These are phyloP conservation scores for Xenotilapia leptura DNA, from an alignment of 2,113 vertebrate species.

Conservation along the genomic window DNA sequence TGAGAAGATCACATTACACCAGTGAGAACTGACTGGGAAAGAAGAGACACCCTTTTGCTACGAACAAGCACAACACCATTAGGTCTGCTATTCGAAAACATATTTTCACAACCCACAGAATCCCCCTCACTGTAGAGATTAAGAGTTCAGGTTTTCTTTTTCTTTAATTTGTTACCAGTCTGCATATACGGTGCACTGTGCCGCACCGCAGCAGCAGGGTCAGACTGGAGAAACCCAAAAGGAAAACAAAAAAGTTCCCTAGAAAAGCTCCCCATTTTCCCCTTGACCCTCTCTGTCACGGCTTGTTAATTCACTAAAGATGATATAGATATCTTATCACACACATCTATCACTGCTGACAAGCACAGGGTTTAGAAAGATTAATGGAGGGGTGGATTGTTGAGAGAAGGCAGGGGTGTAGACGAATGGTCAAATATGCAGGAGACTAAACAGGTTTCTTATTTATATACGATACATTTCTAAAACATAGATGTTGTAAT, in stretches of 20 bases:
- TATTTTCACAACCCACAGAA: background rate
- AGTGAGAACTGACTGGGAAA: background rate
- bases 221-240: background rate
- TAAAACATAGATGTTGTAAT: background rate
- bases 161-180: background rate
- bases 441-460: background rate
- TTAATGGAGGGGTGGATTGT: background rate
- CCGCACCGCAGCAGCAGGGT: background rate
- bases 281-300: conserved; percentile 3
- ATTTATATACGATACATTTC: background rate
- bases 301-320: conserved; percentile 5
- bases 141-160: background rate
- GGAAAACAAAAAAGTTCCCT: background rate
- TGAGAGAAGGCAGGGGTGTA: background rate
- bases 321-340: background rate
- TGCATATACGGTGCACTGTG: background rate
- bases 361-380: background rate
- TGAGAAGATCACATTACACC: background rate
- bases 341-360: conserved; percentile 14
- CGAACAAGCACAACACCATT: background rate
- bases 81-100: background rate
- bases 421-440: background rate
- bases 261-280: background rate
- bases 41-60: background rate
- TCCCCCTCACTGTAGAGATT: background rate